phyloP scores from a whole-genome alignment of 1,140 invertebrate genomes.

The Nautilus pompilius region DNA sequence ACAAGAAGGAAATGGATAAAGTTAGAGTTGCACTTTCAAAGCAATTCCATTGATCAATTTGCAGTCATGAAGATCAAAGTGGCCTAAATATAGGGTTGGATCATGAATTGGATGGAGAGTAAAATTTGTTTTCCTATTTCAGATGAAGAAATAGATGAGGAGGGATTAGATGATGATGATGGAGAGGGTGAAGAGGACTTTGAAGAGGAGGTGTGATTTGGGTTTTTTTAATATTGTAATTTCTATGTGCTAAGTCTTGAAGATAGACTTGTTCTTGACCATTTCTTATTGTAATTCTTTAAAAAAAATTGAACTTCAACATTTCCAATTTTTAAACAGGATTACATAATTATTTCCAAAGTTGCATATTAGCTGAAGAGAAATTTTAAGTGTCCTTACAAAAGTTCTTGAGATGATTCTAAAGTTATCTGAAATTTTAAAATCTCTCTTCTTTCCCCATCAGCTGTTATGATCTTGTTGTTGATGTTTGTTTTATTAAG shows the following conservation, averaged over 20 bases:
- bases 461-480: too few species aligned
- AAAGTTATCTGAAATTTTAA: too few species aligned
- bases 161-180: conserved; percentile 40
- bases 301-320: conserved; percentile 1
- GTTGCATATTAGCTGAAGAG: too few species aligned
- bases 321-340: background rate
- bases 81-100: background rate
- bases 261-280: conserved; percentile 20
- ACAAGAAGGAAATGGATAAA: background rate
- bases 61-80: background rate
- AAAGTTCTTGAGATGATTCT: too few species aligned
- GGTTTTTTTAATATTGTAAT: background rate
- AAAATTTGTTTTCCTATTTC: background rate
- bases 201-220: background rate
- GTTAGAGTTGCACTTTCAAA: background rate
- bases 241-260: background rate
- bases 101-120: background rate
- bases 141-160: conserved; percentile 43
- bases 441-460: too few species aligned
- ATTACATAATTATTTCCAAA: background rate
- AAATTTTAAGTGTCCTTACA: too few species aligned
- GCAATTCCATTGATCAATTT: background rate
- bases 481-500: too few species aligned
- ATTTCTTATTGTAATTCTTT: conserved; percentile 8
- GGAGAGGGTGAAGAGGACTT: conserved; percentile 46